Percentiles rank a stretch among this genome's conserved stretches.
phyloP scores from a whole-genome alignment of 1,140 invertebrate species.

The Diabrotica undecimpunctata region DNA sequence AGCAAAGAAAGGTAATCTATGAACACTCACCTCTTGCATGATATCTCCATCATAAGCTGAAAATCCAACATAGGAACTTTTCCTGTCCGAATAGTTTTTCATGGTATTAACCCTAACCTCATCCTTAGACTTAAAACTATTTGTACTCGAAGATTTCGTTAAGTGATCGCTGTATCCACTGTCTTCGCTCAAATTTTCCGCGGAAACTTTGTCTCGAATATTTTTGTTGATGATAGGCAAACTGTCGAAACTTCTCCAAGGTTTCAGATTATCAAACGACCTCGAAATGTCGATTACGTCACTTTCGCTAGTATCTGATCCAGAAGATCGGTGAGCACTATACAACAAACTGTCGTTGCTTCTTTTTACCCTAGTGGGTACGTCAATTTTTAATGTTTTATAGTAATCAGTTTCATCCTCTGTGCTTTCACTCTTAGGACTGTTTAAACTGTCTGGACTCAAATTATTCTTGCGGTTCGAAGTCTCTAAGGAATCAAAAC shows the following conservation, averaged over 20 bases:
- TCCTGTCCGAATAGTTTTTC: constrained; percentile 21
- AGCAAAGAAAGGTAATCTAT: too few relatives aligned
- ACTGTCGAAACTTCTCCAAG: constrained; percentile 52
- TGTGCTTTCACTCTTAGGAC: constrained; percentile 18
- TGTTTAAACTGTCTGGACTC: constrained; percentile 55
- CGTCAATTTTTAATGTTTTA: constrained; percentile 36
- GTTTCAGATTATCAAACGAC: constrained; percentile 46
- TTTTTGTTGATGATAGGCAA: constrained; percentile 34
- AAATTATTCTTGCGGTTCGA: constrained; percentile 45
- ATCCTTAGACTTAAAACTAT: constrained; percentile 19
- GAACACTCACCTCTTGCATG: constrained; percentile 28
- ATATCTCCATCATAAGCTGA: constrained; percentile 44
- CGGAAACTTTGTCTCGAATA: constrained; percentile 56
- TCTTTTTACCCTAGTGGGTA: constrained; percentile 27
- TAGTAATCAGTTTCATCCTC: constrained; percentile 38
- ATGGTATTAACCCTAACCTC: constrained; percentile 12
- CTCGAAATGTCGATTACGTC: constrained; percentile 38
- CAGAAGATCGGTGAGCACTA: constrained; percentile 28
- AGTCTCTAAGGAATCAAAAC: constrained; percentile 55
- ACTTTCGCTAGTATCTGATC: constrained; percentile 39
- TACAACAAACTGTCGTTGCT: constrained; percentile 32
- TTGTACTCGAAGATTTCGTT: constrained; percentile 46
- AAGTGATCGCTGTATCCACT: constrained; percentile 68
- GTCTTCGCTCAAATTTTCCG: constrained; percentile 71
- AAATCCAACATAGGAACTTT: constrained; percentile 31